Percentiles rank a stretch among this genome's conserved stretches.
Evolutionary conservation across 2,888 invertebrate genomes (phyloP).

Genomic region (Zygaena filipendulae): DNA sequence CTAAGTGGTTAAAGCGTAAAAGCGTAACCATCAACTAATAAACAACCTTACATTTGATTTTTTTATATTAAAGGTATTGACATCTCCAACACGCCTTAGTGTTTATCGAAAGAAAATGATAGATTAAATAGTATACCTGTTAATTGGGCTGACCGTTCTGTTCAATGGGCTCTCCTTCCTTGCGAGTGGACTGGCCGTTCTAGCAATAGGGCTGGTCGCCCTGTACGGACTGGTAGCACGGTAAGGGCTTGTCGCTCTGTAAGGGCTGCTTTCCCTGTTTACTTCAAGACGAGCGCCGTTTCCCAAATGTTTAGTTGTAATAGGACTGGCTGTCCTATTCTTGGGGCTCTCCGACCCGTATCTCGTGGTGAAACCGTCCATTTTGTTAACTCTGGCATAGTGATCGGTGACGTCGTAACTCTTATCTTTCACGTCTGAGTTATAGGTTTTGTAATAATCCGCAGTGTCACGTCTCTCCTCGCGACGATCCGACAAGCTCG

Average conservation of each 20-base stretch:
- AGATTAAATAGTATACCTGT: constrained; percentile 51
- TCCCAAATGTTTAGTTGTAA: constrained; percentile 65
- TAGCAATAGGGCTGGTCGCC: constrained; percentile 56
- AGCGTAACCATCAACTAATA: too few species aligned
- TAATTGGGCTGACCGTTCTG: constrained; percentile 65
- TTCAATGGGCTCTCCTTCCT: constrained; percentile 62
- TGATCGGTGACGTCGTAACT: constrained; percentile 54
- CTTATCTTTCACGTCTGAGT: constrained; percentile 49
- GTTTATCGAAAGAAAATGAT: constrained; percentile 2
- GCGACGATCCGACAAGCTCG: constrained; percentile 50
- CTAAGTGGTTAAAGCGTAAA: too few species aligned
- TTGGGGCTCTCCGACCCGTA: constrained; percentile 57
- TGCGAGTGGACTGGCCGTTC: constrained; percentile 63
- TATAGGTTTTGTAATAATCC: constrained; percentile 53
- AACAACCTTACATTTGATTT: too few species aligned
- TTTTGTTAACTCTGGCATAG: constrained; percentile 48
- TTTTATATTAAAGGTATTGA: too few species aligned
- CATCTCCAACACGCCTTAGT: neutral
- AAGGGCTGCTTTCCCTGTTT: constrained; percentile 46
- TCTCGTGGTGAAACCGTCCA: constrained; percentile 36
- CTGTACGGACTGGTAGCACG: constrained; percentile 45
- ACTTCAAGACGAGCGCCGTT: constrained; percentile 57
- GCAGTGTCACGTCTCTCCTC: constrained; percentile 50
- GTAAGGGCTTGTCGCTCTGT: constrained; percentile 51
- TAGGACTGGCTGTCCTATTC: constrained; percentile 55